phyloP scores from a whole-genome alignment of 2,113 vertebrate species.

The Nothoprocta pentlandii region DNA sequence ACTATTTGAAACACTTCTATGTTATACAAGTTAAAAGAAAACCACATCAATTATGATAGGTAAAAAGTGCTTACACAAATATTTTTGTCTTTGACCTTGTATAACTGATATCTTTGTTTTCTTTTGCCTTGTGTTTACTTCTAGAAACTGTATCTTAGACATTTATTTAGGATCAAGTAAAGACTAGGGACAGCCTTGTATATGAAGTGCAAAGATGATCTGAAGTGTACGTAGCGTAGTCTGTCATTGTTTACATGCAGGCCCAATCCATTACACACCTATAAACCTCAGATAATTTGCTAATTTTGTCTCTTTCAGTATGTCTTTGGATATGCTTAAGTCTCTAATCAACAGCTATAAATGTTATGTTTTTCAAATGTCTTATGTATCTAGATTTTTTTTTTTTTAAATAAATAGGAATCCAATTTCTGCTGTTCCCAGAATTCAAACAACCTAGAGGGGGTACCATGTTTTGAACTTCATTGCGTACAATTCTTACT shows the following conservation, averaged over 20 bases:
- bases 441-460: background rate
- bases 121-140: background rate
- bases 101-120: background rate
- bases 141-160: background rate
- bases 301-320: background rate
- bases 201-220: background rate
- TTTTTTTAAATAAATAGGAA: background rate
- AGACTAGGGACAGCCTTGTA: background rate
- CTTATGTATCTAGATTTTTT: background rate
- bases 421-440: conserved; percentile 42
- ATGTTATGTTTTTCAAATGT: background rate
- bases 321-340: background rate
- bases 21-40: background rate
- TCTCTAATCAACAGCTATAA: background rate
- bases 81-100: fast-evolving
- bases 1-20: background rate
- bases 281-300: background rate
- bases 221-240: background rate
- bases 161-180: background rate
- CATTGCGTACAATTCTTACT: conserved; percentile 77
- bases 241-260: background rate
- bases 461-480: conserved; percentile 53
- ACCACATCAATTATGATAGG: background rate
- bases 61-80: background rate
- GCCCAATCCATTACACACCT: background rate